Evolutionary conservation across 2,888 invertebrate genomes (phyloP).

Genomic region (Ommatoiulus sabulosus): DNA sequence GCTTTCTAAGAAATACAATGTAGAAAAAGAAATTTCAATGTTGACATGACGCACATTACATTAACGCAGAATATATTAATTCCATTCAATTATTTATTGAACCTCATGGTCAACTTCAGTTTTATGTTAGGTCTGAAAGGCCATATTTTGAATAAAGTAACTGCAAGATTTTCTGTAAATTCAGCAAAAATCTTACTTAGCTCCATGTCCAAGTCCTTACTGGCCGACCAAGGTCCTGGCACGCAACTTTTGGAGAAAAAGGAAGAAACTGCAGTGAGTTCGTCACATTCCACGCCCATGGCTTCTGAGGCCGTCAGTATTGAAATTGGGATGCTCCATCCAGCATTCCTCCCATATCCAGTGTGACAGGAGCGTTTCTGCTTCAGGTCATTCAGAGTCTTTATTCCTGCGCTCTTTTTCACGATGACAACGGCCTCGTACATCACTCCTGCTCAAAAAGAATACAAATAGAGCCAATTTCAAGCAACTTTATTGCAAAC

Average conservation of each 20-base stretch:
- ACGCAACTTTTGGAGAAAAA: constrained; percentile 87
- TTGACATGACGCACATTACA: no score
- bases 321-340: constrained; percentile 70
- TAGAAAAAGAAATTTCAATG: no score
- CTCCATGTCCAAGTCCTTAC: constrained; percentile 77
- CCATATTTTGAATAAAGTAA: no score
- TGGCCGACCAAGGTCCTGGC: constrained; percentile 85
- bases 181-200: constrained; percentile 74
- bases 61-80: no score
- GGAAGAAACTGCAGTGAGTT: constrained; percentile 81
- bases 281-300: constrained; percentile 68
- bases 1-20: no score
- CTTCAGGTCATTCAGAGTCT: constrained; percentile 75
- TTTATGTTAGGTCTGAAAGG: no score
- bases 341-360: constrained; percentile 77
- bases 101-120: no score
- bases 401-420: constrained; percentile 72
- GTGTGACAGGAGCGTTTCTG: constrained; percentile 85
- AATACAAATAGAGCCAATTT: not conserved
- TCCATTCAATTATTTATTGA: no score
- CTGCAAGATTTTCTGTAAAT: no score
- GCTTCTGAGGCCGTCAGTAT: constrained; percentile 55
- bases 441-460: constrained; percentile 53
- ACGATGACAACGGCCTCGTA: constrained; percentile 74
- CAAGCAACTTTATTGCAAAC: no score